Evolutionary conservation across 2,888 invertebrate species (phyloP).

Genomic region (Mesochorus sp.): DNA sequence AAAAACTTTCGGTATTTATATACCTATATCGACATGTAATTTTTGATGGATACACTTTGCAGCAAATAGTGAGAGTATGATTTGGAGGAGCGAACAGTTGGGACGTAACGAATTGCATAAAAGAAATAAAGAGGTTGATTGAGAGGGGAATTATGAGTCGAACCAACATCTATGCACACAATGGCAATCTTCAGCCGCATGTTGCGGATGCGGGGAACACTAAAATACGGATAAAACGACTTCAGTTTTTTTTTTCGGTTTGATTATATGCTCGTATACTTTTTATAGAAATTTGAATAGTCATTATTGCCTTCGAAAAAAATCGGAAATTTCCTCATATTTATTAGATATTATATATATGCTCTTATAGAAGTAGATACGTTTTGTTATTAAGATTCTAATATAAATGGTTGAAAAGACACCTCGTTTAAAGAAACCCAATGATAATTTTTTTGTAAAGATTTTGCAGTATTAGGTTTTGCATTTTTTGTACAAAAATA

Average conservation of each 20-base stretch:
- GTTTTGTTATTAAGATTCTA: not conserved
- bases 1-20: no score
- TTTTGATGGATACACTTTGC: no score
- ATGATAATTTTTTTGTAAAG: not conserved
- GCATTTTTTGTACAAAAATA: no score
- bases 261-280: not conserved
- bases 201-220: conserved; percentile 43
- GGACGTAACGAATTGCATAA: not conserved
- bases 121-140: not conserved
- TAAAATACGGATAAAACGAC: conserved; percentile 14
- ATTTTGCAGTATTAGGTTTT: no score
- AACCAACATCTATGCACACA: conserved; percentile 1
- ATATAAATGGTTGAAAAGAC: not conserved
- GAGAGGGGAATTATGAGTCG: not conserved
- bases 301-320: conserved; percentile 6
- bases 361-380: not conserved
- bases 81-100: not conserved
- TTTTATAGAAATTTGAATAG: not conserved
- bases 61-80: not conserved
- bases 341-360: not conserved
- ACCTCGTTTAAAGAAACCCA: not conserved
- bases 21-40: no score
- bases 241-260: conserved; percentile 4
- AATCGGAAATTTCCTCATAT: not conserved
- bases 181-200: conserved; percentile 32